Conservation (phyloP, 2,888 invertebrate genomes). For the Eulithis testata region DNA sequence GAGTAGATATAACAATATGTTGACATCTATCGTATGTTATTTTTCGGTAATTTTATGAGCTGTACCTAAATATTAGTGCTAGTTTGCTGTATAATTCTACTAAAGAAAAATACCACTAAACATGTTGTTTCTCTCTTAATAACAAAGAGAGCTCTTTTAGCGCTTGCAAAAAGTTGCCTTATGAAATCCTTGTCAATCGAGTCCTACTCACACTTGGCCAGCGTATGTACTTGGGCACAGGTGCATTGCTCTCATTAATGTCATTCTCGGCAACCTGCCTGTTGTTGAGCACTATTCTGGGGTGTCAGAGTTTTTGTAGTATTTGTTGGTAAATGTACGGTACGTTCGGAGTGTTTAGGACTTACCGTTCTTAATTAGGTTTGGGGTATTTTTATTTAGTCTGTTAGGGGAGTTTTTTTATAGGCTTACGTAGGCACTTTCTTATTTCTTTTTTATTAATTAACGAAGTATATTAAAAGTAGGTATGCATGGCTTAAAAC, state of each 20-base stretch:
- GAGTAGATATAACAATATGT: no score
- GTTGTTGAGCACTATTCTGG: slow-evolving; percentile 24
- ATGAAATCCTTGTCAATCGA: neutral
- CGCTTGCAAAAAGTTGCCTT: no score
- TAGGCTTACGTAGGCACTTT: neutral
- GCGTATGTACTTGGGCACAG: slow-evolving; percentile 56
- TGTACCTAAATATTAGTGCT: no score
- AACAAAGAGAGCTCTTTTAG: no score
- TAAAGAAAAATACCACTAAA: no score
- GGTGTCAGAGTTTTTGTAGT: slow-evolving; percentile 10
- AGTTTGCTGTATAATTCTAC: no score
- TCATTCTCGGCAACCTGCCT: slow-evolving; percentile 38
- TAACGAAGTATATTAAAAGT: no score
- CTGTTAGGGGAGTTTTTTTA: neutral
- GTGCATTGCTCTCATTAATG: slow-evolving; percentile 55
- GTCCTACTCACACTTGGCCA: neutral
- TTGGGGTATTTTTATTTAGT: neutral
- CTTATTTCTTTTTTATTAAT: no score
- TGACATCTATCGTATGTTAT: no score
- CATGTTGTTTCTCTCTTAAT: no score
- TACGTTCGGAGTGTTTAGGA: slow-evolving; percentile 1
- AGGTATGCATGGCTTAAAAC: no score
- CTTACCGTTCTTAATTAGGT: neutral
- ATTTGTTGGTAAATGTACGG: slow-evolving; percentile 5
- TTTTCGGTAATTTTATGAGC: no score